Evolutionary conservation across 2,888 invertebrate species (phyloP).

Genomic region (Drosophila robusta): DNA sequence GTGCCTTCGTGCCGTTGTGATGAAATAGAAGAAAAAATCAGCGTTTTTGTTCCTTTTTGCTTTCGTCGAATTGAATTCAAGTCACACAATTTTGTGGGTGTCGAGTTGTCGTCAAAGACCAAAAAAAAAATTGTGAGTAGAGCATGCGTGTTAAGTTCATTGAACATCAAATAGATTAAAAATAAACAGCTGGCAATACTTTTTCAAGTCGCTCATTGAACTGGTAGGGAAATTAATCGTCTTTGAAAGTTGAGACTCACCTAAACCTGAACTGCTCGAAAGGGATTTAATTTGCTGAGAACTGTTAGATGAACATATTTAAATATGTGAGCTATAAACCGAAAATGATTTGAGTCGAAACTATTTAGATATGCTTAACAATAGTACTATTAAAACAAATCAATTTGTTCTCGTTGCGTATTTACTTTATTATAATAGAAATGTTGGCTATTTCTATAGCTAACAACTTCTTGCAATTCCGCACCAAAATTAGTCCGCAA

Average conservation of each 20-base stretch:
- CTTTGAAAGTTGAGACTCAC: slow-evolving; percentile 8
- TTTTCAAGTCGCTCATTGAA: slow-evolving; percentile 51
- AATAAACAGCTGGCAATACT: slow-evolving; percentile 51
- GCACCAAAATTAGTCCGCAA: slow-evolving; percentile 12
- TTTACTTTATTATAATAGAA: background rate
- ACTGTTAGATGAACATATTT: background rate
- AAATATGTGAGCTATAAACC: background rate
- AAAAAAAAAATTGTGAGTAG: slow-evolving; percentile 26
- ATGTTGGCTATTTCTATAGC: background rate
- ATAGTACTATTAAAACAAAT: background rate
- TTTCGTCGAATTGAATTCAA: slow-evolving; percentile 61
- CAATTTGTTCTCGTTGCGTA: slow-evolving; percentile 1
- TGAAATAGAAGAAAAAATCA: slow-evolving; percentile 41
- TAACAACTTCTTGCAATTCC: slow-evolving; percentile 1
- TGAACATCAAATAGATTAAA: slow-evolving; percentile 73
- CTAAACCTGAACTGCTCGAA: too few relatives aligned
- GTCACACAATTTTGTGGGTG: slow-evolving; percentile 63
- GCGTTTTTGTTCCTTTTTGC: slow-evolving; percentile 37
- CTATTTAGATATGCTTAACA: background rate
- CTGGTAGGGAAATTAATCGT: slow-evolving; percentile 32
- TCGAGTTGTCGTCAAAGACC: slow-evolving; percentile 21
- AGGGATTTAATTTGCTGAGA: background rate
- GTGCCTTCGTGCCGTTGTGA: slow-evolving; percentile 57
- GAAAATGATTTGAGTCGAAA: background rate
- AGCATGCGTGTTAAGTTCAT: slow-evolving; percentile 68